A percentile compares a stretch with the other conserved stretches of the same genome.
Evolutionary conservation across 2,113 vertebrate species (phyloP).

Genomic region (Anthoscopus minutus): DNA sequence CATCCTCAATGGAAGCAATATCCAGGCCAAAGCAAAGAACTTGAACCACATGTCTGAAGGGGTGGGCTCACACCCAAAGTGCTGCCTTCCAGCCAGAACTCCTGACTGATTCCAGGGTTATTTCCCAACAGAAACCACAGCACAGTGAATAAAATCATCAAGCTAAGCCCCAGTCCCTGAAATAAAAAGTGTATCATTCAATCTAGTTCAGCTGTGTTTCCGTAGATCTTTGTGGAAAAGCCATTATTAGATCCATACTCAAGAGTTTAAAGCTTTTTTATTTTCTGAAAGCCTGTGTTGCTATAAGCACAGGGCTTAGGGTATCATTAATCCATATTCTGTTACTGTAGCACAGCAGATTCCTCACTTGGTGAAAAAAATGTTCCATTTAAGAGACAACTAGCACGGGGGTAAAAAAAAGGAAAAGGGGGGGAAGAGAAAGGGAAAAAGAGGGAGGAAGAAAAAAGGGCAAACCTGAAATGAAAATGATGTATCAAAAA

Average conservation of each 20-base stretch:
- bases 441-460: background rate
- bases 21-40: background rate
- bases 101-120: background rate
- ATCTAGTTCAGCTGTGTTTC: constrained; percentile 9
- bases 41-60: background rate
- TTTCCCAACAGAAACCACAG: background rate
- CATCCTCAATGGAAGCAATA: background rate
- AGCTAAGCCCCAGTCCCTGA: background rate
- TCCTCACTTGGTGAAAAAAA: background rate
- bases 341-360: background rate
- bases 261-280: background rate
- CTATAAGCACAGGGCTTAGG: background rate
- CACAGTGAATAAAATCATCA: background rate
- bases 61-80: background rate
- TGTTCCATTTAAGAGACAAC: background rate
- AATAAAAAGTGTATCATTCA: background rate
- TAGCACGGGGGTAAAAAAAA: background rate
- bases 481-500: background rate
- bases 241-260: background rate
- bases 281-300: background rate
- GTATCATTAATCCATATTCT: background rate
- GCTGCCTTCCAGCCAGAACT: background rate
- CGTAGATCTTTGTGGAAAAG: background rate
- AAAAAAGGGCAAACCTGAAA: background rate
- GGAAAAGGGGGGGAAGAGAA: background rate